Percentiles rank a stretch among this genome's conserved stretches.
phyloP scores from a whole-genome alignment of 2,797 vertebrate genomes.

The Micrastur ruficollis region DNA sequence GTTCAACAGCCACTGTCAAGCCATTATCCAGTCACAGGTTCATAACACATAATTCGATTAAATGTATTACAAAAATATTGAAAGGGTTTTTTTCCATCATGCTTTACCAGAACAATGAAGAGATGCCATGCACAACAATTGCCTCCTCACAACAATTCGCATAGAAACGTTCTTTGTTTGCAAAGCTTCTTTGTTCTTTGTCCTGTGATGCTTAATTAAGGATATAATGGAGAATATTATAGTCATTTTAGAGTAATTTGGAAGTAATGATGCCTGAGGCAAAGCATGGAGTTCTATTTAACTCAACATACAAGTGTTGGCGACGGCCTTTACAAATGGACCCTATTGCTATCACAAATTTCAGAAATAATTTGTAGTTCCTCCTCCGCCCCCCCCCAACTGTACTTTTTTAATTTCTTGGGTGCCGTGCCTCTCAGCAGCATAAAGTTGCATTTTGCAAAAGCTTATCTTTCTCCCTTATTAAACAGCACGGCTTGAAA shows the following conservation, averaged over 20 bases:
- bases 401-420: not conserved
- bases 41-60: constrained; percentile 22
- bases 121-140: constrained; percentile 12
- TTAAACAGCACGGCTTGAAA: not conserved
- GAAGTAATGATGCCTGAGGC: constrained; percentile 55
- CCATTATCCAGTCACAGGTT: not conserved
- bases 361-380: not conserved
- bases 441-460: not conserved
- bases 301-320: not conserved
- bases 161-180: constrained; percentile 4
- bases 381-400: not conserved
- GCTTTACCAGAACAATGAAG: not conserved
- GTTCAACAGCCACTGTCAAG: not conserved
- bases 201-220: constrained; percentile 63
- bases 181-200: constrained; percentile 42
- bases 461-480: not conserved
- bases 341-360: not conserved
- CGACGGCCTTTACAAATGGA: not conserved
- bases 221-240: constrained; percentile 68
- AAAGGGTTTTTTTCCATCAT: not conserved
- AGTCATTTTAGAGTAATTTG: constrained; percentile 42
- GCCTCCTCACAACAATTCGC: not conserved
- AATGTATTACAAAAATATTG: not conserved
- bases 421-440: not conserved
- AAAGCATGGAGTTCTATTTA: constrained; percentile 24